These are phyloP conservation scores for Aphelenchoides besseyi DNA, from an alignment of 1,140 invertebrate genomes.

Conservation along the genomic window DNA sequence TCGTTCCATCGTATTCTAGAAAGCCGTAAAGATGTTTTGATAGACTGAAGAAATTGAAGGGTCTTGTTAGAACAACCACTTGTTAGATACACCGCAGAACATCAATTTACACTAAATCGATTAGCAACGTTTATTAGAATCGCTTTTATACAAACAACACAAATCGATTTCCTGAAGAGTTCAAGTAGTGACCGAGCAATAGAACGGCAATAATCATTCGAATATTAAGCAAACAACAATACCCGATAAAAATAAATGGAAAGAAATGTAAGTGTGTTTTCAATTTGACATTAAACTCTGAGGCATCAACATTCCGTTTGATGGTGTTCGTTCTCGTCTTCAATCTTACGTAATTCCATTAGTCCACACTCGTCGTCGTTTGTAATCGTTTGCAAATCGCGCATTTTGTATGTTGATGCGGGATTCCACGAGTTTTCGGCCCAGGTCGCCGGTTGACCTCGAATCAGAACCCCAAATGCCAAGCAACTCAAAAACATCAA, in stretches of 20 bases:
- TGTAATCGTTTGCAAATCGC: slow-evolving; percentile 15
- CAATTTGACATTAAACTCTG: too few relatives aligned
- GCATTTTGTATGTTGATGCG: slow-evolving; percentile 22
- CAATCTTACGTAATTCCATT: slow-evolving; percentile 18
- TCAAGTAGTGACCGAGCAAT: too few relatives aligned
- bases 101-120: too few relatives aligned
- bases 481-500: slow-evolving; percentile 16
- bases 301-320: neutral
- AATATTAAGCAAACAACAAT: too few relatives aligned
- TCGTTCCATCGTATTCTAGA: slow-evolving; percentile 44
- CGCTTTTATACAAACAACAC: too few relatives aligned
- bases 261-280: too few relatives aligned
- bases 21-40: too few relatives aligned
- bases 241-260: neutral
- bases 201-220: too few relatives aligned
- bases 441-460: slow-evolving; percentile 24
- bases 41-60: slow-evolving; percentile 1
- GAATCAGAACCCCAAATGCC: slow-evolving; percentile 24
- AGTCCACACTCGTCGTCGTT: slow-evolving; percentile 32
- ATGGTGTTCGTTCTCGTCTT: slow-evolving; percentile 22
- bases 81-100: too few relatives aligned
- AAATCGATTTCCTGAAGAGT: too few relatives aligned
- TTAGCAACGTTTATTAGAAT: too few relatives aligned
- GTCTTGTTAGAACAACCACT: too few relatives aligned
- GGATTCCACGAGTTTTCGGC: slow-evolving; percentile 32